These are phyloP conservation scores for Mastomys natalensis DNA, from an alignment of 2,113 vertebrate genomes.

Conservation along the genomic window DNA sequence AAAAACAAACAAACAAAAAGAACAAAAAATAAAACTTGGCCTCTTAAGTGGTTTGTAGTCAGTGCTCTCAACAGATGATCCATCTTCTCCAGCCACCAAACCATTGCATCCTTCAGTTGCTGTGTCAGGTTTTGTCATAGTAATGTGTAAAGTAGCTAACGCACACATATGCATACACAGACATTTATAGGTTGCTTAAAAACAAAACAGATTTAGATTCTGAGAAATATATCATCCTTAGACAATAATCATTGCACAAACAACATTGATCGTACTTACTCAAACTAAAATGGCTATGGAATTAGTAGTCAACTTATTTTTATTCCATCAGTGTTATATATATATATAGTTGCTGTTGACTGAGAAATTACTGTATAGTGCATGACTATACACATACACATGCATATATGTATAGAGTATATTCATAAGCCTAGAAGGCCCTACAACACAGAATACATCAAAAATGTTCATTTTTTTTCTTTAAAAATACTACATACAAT, in stretches of 20 bases:
- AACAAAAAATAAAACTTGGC: too few relatives aligned
- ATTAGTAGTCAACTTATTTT: neutral
- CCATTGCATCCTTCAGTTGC: neutral
- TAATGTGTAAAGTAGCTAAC: neutral
- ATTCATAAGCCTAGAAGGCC: neutral
- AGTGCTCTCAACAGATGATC: neutral
- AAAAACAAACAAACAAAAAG: too few relatives aligned
- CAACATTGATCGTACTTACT: neutral
- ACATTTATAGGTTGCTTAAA: neutral
- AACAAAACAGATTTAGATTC: neutral
- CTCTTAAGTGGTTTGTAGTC: too few relatives aligned
- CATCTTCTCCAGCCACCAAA: too few relatives aligned
- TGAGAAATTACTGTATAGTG: neutral
- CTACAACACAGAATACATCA: neutral
- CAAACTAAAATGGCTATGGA: neutral
- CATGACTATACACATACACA: neutral
- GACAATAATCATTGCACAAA: neutral
- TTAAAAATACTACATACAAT: neutral
- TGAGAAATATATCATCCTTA: neutral
- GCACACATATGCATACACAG: neutral
- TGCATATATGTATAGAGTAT: neutral
- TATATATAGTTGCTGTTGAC: neutral
- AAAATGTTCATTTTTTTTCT: slow-evolving; percentile 5
- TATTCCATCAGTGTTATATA: neutral
- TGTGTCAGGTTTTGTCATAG: neutral